Conservation (phyloP, 1,140 invertebrate species). For the Limonius californicus region DNA sequence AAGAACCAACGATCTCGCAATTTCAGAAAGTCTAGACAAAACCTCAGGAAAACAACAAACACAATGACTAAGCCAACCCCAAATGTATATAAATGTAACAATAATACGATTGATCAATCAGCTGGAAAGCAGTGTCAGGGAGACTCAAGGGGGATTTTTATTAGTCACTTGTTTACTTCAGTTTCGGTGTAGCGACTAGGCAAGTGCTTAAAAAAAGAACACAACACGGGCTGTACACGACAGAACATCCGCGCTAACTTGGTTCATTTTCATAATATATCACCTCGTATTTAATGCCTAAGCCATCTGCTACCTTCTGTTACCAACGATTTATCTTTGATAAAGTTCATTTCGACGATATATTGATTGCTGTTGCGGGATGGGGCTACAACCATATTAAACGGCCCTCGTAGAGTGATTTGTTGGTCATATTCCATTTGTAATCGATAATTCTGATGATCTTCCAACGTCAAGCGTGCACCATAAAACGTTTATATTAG, state of each 20-base stretch:
- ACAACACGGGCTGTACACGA: background rate
- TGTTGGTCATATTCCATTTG: too few relatives aligned
- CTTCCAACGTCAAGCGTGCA: too few relatives aligned
- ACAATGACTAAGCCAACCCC: constrained; percentile 4
- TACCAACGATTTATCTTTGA: too few relatives aligned
- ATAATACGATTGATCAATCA: background rate
- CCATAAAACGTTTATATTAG: too few relatives aligned
- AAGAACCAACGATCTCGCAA: too few relatives aligned
- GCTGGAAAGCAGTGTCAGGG: background rate
- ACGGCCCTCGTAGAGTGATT: too few relatives aligned
- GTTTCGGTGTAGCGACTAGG: background rate
- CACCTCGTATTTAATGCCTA: constrained; percentile 1
- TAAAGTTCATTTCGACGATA: too few relatives aligned
- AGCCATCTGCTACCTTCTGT: background rate
- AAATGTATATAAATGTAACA: background rate
- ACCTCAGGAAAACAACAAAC: background rate
- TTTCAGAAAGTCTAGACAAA: constrained; percentile 7
- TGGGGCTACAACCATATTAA: too few relatives aligned
- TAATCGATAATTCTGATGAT: too few relatives aligned
- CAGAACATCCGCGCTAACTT: background rate
- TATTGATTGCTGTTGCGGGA: too few relatives aligned
- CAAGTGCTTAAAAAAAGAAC: background rate
- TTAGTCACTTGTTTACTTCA: constrained; percentile 1
- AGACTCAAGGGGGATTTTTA: background rate
- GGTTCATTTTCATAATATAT: background rate